Evolutionary conservation across 2,797 vertebrate genomes (phyloP).

Genomic region (Dromococcyx pavoninus): DNA sequence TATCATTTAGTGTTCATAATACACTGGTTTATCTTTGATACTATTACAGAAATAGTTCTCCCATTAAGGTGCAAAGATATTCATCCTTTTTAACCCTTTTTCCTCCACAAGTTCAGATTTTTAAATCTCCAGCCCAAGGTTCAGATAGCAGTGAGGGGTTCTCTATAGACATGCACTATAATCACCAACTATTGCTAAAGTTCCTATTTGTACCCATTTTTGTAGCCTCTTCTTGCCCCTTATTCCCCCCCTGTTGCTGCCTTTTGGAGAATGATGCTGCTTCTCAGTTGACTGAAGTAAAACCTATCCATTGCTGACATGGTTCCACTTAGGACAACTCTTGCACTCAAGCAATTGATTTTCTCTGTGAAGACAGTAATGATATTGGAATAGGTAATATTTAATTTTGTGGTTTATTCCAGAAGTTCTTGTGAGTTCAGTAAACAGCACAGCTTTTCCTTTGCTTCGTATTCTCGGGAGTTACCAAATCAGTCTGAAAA

Average conservation of each 20-base stretch:
- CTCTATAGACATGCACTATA: not conserved
- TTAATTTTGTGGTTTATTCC: not conserved
- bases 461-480: not conserved
- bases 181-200: not conserved
- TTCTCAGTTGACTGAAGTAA: not conserved
- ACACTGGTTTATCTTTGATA: constrained; percentile 84
- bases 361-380: not conserved
- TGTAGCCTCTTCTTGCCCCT: not conserved
- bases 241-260: not conserved
- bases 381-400: not conserved
- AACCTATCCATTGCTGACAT: not conserved
- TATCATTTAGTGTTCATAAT: constrained; percentile 84
- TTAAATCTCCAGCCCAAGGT: constrained; percentile 59
- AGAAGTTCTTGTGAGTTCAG: not conserved
- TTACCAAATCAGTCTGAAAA: not conserved
- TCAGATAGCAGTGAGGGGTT: not conserved
- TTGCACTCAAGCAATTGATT: not conserved
- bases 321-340: not conserved
- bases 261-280: not conserved
- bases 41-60: constrained; percentile 80
- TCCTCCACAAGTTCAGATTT: constrained; percentile 45
- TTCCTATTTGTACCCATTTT: not conserved
- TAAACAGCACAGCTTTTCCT: not conserved
- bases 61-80: constrained; percentile 82
- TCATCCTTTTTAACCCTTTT: constrained; percentile 79